Evolutionary conservation across 2,888 invertebrate genomes (phyloP).

Genomic region (Xiphydria camelus): DNA sequence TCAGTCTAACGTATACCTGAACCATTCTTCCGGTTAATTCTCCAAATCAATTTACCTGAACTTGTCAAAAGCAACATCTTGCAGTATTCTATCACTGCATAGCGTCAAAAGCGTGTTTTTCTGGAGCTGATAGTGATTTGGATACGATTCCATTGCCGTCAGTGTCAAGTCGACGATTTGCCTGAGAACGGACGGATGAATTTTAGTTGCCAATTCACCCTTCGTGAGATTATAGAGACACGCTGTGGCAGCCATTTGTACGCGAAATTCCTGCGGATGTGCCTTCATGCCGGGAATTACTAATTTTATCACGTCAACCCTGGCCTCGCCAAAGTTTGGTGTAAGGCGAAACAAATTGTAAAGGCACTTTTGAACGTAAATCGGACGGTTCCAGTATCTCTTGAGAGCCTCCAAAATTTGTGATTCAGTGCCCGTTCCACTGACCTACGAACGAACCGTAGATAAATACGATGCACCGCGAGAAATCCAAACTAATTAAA

Average conservation of each 20-base stretch:
- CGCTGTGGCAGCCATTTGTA: constrained; percentile 76
- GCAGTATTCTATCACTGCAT: constrained; percentile 76
- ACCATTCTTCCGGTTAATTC: too few species aligned
- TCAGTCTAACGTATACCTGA: too few species aligned
- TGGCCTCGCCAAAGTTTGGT: constrained; percentile 59
- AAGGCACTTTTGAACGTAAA: constrained; percentile 70
- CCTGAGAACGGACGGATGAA: constrained; percentile 67
- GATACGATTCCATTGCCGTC: constrained; percentile 70
- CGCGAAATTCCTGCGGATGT: constrained; percentile 63
- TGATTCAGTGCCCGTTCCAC: constrained; percentile 63
- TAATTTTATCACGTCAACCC: constrained; percentile 68
- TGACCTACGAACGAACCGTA: constrained; percentile 50
- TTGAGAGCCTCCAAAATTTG: constrained; percentile 65
- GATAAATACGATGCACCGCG: background rate
- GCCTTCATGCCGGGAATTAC: constrained; percentile 60
- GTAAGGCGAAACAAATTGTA: constrained; percentile 66
- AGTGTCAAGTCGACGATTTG: constrained; percentile 68
- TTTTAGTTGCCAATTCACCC: constrained; percentile 65
- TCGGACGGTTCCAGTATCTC: constrained; percentile 62
- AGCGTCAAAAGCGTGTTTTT: constrained; percentile 74
- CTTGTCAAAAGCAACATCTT: constrained; percentile 69
- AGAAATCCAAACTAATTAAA: background rate
- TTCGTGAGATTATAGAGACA: constrained; percentile 75
- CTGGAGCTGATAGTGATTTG: constrained; percentile 70
- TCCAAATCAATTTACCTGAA: constrained; percentile 56